Conservation (phyloP, 2,888 invertebrate species). For the Cosmorhoe ocellata region DNA sequence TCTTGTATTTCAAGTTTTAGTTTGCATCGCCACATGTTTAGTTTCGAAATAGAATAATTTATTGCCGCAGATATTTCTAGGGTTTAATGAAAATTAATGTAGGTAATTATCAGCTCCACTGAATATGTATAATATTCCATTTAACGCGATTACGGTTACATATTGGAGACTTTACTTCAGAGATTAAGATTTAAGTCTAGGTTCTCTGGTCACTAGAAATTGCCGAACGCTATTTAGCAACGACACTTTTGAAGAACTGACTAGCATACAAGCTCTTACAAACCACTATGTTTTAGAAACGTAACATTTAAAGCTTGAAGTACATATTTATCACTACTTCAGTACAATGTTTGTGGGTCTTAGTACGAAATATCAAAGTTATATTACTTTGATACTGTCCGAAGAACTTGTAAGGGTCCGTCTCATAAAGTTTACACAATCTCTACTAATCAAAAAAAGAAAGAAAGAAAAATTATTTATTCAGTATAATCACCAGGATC, state of each 20-base stretch:
- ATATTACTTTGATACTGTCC: too few species aligned
- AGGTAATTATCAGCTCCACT: slow-evolving; percentile 13
- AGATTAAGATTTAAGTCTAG: slow-evolving; percentile 5
- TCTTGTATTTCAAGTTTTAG: slow-evolving; percentile 7
- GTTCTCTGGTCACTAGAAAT: neutral
- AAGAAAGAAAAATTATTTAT: too few species aligned
- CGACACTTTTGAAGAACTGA: neutral
- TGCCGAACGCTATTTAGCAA: neutral
- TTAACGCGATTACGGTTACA: slow-evolving; percentile 17
- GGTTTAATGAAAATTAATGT: slow-evolving; percentile 24
- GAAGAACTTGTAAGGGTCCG: too few species aligned
- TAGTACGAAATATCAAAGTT: too few species aligned
- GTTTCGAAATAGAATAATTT: slow-evolving; percentile 6
- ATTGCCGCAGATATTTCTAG: slow-evolving; percentile 6
- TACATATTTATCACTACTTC: too few species aligned
- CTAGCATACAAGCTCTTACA: too few species aligned
- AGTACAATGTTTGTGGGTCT: too few species aligned
- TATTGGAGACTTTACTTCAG: slow-evolving; percentile 9
- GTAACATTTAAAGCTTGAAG: too few species aligned
- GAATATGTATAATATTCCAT: slow-evolving; percentile 17
- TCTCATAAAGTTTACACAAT: too few species aligned
- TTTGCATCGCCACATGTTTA: slow-evolving; percentile 6
- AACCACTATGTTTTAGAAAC: too few species aligned
- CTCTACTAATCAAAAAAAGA: too few species aligned
- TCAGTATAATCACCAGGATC: too few species aligned